These are phyloP conservation scores for Leptonema lineaticorne DNA, from an alignment of 1,140 invertebrate genomes.

Conservation along the genomic window DNA sequence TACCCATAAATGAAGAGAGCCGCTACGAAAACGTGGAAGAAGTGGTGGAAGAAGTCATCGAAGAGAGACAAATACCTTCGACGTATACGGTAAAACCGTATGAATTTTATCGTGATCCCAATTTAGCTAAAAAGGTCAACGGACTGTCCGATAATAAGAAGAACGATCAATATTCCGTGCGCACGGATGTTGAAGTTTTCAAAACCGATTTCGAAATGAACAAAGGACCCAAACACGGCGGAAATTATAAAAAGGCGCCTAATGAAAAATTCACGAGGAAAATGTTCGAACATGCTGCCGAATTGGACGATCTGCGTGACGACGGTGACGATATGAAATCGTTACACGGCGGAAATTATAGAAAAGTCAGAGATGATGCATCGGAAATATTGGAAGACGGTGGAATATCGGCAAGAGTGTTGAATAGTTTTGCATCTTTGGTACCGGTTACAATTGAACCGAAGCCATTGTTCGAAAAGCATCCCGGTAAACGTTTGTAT, in stretches of 20 bases:
- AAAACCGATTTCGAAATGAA: constrained; percentile 47
- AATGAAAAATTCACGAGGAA: constrained; percentile 7
- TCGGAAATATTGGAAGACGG: constrained; percentile 12
- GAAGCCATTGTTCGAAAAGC: constrained; percentile 32
- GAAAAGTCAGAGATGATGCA: constrained; percentile 19
- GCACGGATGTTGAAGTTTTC: constrained; percentile 51
- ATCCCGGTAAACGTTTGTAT: constrained; percentile 40
- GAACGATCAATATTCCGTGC: constrained; percentile 24
- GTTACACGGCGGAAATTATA: constrained; percentile 29
- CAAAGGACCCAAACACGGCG: constrained; percentile 50
- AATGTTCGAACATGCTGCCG: background rate
- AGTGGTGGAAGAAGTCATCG: constrained; percentile 53
- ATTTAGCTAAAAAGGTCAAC: constrained; percentile 51
- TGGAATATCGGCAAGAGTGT: constrained; percentile 34
- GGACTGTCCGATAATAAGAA: constrained; percentile 42
- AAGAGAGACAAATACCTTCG: constrained; percentile 46
- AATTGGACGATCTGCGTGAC: constrained; percentile 25
- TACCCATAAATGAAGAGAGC: constrained; percentile 38
- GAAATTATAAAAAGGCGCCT: constrained; percentile 48
- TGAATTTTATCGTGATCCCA: constrained; percentile 51
- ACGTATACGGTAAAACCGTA: constrained; percentile 45
- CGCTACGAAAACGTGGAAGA: constrained; percentile 44
- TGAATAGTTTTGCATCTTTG: constrained; percentile 35
- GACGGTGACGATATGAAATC: background rate
- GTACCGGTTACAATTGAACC: constrained; percentile 14